phyloP scores from a whole-genome alignment of 2,888 invertebrate species.

The Archips xylosteana region DNA sequence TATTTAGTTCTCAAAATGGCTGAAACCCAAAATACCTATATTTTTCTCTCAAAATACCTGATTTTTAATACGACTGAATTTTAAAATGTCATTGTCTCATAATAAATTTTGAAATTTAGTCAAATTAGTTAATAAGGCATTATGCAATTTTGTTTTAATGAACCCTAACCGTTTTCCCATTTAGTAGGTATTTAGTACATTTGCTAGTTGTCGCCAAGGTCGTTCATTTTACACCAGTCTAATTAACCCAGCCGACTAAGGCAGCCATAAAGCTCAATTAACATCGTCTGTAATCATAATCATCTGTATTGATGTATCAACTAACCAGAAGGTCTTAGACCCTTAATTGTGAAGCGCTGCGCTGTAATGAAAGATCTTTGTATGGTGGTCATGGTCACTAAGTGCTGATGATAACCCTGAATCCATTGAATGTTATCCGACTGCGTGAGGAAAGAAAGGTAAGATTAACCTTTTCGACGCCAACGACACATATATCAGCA shows the following conservation, averaged over 20 bases:
- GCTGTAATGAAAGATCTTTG: not conserved
- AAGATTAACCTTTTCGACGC: no score
- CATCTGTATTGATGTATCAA: conserved; percentile 5
- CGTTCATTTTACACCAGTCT: not conserved
- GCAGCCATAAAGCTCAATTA: conserved; percentile 46
- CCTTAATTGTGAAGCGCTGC: not conserved
- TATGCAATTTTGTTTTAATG: no score
- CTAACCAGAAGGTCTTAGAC: not conserved
- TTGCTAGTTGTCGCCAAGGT: not conserved
- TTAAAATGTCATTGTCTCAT: no score
- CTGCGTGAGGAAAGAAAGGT: not conserved
- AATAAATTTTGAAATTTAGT: no score
- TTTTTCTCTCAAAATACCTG: no score
- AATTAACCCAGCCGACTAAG: conserved; percentile 33
- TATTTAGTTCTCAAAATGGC: no score
- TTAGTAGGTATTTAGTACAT: not conserved
- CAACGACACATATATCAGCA: no score
- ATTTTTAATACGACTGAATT: no score
- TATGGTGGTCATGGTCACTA: not conserved
- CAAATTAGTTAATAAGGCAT: no score
- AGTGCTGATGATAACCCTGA: not conserved
- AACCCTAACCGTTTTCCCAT: no score
- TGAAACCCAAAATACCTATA: no score
- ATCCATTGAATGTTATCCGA: not conserved
- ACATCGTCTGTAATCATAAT: conserved; percentile 53